phyloP scores from a whole-genome alignment of 2,888 invertebrate genomes.

The Cryptocephalus primarius region DNA sequence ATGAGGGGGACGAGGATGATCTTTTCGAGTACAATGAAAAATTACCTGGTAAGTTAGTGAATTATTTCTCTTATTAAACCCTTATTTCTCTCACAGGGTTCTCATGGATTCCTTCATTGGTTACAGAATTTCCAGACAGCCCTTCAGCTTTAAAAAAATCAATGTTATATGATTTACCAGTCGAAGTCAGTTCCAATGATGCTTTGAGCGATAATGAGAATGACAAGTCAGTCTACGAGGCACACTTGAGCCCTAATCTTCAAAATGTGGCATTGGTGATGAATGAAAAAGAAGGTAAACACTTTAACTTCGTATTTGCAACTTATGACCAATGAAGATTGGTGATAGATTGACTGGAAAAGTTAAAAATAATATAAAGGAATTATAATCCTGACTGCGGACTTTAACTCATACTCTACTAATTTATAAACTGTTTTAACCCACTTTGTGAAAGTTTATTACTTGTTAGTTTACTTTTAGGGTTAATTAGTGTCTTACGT shows the following conservation, averaged over 20 bases:
- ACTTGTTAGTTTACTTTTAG: no score
- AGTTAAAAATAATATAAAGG: no score
- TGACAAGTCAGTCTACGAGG: constrained; percentile 41
- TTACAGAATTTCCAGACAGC: constrained; percentile 43
- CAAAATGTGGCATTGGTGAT: constrained; percentile 39
- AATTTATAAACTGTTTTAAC: background rate
- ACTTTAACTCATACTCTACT: background rate
- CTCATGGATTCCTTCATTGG: background rate
- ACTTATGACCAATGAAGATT: no score
- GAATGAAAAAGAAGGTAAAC: constrained; percentile 40
- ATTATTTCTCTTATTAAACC: background rate
- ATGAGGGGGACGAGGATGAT: no score
- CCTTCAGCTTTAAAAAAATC: constrained; percentile 44
- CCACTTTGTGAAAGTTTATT: no score
- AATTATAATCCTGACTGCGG: no score
- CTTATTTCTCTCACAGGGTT: no score
- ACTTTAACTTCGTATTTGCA: no score
- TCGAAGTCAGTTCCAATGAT: constrained; percentile 39
- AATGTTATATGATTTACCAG: constrained; percentile 45
- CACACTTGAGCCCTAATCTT: constrained; percentile 40
- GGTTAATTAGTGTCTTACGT: no score
- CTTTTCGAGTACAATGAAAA: constrained; percentile 25
- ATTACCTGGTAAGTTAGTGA: constrained; percentile 23
- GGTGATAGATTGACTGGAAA: no score
- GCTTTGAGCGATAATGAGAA: constrained; percentile 39